These are phyloP conservation scores for Isaurus tuberculatus DNA, from an alignment of 92 coral and sea anemone species.

Conservation along the genomic window DNA sequence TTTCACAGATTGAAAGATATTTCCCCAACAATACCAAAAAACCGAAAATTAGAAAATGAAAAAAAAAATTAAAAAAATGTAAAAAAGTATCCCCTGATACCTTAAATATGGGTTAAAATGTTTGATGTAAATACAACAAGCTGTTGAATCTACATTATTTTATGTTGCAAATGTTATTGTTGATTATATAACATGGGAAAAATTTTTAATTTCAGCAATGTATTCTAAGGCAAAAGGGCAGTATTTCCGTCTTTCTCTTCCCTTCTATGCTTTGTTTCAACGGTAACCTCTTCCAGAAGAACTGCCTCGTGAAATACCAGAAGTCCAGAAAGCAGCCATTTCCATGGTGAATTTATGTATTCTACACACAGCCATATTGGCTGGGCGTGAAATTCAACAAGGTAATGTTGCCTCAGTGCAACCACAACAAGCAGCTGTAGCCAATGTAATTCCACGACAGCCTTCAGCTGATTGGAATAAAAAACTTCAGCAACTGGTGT, in stretches of 20 bases:
- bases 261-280: slow-evolving; percentile 49
- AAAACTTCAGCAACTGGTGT: slow-evolving; percentile 39
- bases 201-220: slow-evolving; percentile 16
- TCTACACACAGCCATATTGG: slow-evolving; percentile 42
- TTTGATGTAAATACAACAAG: too few relatives aligned
- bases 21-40: too few relatives aligned
- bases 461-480: neutral
- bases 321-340: slow-evolving; percentile 42
- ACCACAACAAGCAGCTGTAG: neutral
- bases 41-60: too few relatives aligned
- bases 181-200: neutral
- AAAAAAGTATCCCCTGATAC: too few relatives aligned
- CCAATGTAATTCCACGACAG: neutral
- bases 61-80: too few relatives aligned
- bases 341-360: slow-evolving; percentile 24
- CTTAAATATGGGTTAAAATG: too few relatives aligned
- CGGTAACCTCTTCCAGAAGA: slow-evolving; percentile 7
- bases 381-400: slow-evolving; percentile 33
- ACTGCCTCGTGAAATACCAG: slow-evolving; percentile 24
- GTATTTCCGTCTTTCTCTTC: slow-evolving; percentile 17
- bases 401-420: neutral
- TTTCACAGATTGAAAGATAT: too few relatives aligned
- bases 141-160: too few relatives aligned
- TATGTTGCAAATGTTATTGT: too few relatives aligned
- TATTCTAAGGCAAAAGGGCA: slow-evolving; percentile 52